A percentile compares a stretch with the other conserved stretches of the same genome.
Conservation (phyloP, 2,113 vertebrate genomes). For the Coturnix japonica region DNA sequence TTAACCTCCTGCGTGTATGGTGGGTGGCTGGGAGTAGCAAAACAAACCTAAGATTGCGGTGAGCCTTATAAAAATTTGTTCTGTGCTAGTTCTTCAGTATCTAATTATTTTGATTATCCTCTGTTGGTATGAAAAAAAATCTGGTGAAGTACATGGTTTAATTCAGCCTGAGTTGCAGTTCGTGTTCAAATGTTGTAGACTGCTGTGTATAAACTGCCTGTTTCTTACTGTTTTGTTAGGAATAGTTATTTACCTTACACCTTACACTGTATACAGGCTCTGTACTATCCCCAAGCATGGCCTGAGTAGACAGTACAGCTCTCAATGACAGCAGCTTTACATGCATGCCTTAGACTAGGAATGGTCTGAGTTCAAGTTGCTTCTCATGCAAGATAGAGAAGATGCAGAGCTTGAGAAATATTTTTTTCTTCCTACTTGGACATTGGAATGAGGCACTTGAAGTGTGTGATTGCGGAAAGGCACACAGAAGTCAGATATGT, state of each 20-base stretch:
- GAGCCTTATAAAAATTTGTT: conserved; percentile 19
- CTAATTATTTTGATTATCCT: conserved; percentile 61
- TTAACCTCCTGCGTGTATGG: conserved; percentile 19
- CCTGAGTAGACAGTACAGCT: background rate
- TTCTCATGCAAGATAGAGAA: background rate
- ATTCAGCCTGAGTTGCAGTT: background rate
- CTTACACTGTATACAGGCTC: background rate
- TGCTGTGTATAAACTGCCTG: background rate
- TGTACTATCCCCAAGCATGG: background rate
- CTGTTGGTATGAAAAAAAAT: background rate
- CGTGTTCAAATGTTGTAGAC: background rate
- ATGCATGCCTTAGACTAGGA: background rate
- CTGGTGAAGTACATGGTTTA: conserved; percentile 8
- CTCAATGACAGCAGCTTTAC: background rate
- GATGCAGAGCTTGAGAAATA: background rate
- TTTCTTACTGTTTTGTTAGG: background rate
- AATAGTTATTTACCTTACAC: background rate
- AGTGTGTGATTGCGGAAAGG: background rate
- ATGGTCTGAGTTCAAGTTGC: background rate
- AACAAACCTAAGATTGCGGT: conserved; percentile 3
- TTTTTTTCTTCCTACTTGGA: background rate
- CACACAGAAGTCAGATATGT: background rate
- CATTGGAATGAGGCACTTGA: background rate
- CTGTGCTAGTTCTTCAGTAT: conserved; percentile 1
- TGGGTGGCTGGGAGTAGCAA: conserved; percentile 25